Base-by-base conservation (phyloP, 1,140 invertebrate genomes). In the Hylaeus anthracinus region DNA sequence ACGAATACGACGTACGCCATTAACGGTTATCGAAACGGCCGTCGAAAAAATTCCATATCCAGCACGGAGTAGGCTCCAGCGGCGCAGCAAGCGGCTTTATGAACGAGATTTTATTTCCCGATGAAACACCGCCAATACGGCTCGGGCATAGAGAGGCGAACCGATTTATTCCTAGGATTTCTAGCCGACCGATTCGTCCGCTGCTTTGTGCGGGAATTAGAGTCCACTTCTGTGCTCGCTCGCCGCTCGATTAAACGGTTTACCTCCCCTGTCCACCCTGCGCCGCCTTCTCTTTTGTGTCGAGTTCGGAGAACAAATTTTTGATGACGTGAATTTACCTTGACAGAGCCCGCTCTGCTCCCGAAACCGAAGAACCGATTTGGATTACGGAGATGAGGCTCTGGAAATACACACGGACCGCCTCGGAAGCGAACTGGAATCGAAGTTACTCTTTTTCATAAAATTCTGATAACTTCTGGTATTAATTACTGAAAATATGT, bases 81-180 rank as follows among this genome's bases (percentile, higher is more conserved):
- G 9, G 67, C 45, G 41, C 6, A 15, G 48, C 15, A 55, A 58
- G 51, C 71, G 48, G 66, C 45, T 69, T 79, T 72, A 79, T 65
- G 72, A 75, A 72, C 82, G 72, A 81, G 78, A 81, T 75, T 83
- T 71, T 60, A 75, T 83, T 83, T 81, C 55, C 60, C 78, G 71
- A 69, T 72, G 75, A 79, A 83, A 79, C 70, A 83, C 63, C 56
- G 80, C 15, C 79, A 69, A 74, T 74, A 61, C 79, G 43, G 51
- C 60, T 64, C 37, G 72, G 71, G 72, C 45, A 75, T 53, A 71
- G 60, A 77, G 63, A 67, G 79, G 48, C 72, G 61, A 60, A 64
- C 55, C 72, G 79, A 81, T 81, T 81, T 81, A 77, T 81, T 77
- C 66, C 60, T 12, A 10, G 65, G 53, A 77, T 64, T 77, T 71